Evolutionary conservation across 2,797 vertebrate genomes (phyloP).

Genomic region (Sarcoramphus papa): DNA sequence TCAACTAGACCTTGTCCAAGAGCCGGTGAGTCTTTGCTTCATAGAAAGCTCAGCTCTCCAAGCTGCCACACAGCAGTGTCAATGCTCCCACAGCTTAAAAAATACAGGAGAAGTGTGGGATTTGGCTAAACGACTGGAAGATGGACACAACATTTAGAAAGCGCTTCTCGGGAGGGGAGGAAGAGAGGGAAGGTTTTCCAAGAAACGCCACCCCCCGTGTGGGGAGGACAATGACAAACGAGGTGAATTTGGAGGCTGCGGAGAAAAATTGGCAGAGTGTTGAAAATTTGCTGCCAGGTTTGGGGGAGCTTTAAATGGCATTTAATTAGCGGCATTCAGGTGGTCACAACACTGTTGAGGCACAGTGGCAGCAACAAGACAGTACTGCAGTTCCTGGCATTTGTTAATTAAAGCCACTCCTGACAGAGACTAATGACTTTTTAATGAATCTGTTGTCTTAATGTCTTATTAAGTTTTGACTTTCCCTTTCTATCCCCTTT

Average conservation of each 20-base stretch:
- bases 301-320: conserved; percentile 51
- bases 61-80: not conserved
- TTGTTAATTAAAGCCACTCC: conserved; percentile 63
- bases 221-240: conserved; percentile 33
- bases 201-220: not conserved
- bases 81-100: not conserved
- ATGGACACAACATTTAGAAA: not conserved
- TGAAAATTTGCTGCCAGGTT: conserved; percentile 37
- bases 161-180: not conserved
- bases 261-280: conserved; percentile 33
- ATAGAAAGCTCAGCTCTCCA: not conserved
- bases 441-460: conserved; percentile 60
- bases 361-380: not conserved
- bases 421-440: conserved; percentile 57
- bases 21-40: fast-evolving
- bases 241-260: not conserved
- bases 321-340: conserved; percentile 64
- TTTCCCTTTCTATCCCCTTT: not conserved
- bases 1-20: not conserved
- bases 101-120: not conserved
- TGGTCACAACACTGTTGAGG: conserved; percentile 29
- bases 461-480: conserved; percentile 27
- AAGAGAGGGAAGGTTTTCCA: not conserved
- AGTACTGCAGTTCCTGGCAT: conserved; percentile 15
- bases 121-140: not conserved